Percentiles rank a stretch among this genome's conserved stretches.
Evolutionary conservation across 2,888 invertebrate species (phyloP).

Genomic region (Formica aserva): DNA sequence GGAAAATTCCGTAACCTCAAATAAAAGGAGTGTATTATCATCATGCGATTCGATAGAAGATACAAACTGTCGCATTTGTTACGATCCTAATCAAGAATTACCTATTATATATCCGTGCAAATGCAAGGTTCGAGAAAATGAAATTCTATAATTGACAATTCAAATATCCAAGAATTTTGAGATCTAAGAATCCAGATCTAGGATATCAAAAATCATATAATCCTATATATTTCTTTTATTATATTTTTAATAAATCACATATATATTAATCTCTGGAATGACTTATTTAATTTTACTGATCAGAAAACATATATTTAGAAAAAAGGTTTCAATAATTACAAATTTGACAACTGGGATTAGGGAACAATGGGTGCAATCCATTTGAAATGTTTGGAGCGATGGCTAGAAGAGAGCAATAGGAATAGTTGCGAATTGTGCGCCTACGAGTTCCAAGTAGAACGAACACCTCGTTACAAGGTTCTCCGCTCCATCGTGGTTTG

Average conservation of each 20-base stretch:
- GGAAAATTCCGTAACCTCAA: constrained; percentile 6
- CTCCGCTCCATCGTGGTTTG: constrained; percentile 88
- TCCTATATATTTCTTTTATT: constrained; percentile 15
- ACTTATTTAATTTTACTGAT: constrained; percentile 2
- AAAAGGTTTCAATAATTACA: constrained; percentile 25
- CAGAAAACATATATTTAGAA: background rate
- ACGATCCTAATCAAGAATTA: constrained; percentile 85
- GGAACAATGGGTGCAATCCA: constrained; percentile 92
- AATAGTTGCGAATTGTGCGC: constrained; percentile 92
- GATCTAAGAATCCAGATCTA: background rate
- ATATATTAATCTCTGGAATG: background rate
- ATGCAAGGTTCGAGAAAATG: constrained; percentile 85
- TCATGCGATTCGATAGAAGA: constrained; percentile 62
- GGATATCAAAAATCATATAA: background rate
- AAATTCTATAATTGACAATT: constrained; percentile 7
- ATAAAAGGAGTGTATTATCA: constrained; percentile 56
- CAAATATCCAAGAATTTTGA: background rate
- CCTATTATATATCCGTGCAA: constrained; percentile 86
- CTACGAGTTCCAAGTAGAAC: constrained; percentile 89
- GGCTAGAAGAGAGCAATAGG: constrained; percentile 91
- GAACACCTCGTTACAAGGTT: constrained; percentile 88
- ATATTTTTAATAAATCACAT: constrained; percentile 11
- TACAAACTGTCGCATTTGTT: constrained; percentile 86
- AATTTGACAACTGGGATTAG: constrained; percentile 79
- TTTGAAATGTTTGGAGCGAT: constrained; percentile 91